Evolutionary conservation across 2,113 vertebrate genomes (phyloP).

Genomic region (Trichechus manatus): DNA sequence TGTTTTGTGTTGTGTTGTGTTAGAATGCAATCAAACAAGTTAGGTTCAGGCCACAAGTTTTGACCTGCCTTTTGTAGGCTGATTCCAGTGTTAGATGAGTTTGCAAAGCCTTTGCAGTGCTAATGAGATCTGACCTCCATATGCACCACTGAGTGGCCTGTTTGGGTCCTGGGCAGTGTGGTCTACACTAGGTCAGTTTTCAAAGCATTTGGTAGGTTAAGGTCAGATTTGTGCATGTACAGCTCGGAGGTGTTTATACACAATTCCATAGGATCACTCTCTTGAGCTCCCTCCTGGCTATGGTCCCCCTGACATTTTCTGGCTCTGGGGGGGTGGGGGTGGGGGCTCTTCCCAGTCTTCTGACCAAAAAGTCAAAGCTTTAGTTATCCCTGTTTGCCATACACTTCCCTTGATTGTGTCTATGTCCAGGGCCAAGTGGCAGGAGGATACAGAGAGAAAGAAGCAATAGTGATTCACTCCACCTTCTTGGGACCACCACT

Average conservation of each 20-base stretch:
- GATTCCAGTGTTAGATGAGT: neutral
- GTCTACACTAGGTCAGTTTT: neutral
- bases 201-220: neutral
- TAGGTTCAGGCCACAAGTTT: neutral
- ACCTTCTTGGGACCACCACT: neutral
- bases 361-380: neutral
- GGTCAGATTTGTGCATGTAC: neutral
- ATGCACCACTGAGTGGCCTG: neutral
- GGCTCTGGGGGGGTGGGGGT: neutral
- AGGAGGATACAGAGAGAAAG: neutral
- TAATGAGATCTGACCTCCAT: neutral
- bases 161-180: neutral
- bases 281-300: neutral
- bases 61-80: neutral
- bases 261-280: neutral
- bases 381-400: neutral
- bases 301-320: neutral
- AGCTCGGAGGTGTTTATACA: neutral
- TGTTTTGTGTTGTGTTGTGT: neutral
- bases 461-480: neutral
- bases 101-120: neutral
- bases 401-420: neutral
- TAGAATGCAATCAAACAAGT: neutral
- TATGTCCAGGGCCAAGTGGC: neutral
- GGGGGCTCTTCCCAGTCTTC: neutral